Base-by-base conservation (phyloP, 1,140 invertebrate genomes). In the Bombus breviceps region DNA sequence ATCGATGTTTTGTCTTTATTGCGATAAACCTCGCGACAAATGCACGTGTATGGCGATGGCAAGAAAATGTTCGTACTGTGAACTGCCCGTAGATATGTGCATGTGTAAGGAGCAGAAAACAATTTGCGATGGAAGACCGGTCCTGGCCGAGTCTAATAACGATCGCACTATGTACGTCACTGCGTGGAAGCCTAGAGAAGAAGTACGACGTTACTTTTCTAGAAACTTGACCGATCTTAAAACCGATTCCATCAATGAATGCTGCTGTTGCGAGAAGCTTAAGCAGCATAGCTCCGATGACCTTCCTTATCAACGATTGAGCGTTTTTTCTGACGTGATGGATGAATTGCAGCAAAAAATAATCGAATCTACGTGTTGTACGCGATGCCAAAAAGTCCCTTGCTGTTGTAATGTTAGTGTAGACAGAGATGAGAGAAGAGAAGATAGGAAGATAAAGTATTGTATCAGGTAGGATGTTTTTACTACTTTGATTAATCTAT, bases 281-380 rank as follows among this genome's bases (percentile, higher is more conserved):
- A 91, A 90, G 71, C 71, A 74, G 10, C 87, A 85, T 39, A 87
- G 83, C 53, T 81, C 78, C 9, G 85, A 91, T 3, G 85, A 91
- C n/a, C 86, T 93, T 25, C 81, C 91, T 59, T 92, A 91, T 88
- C 90, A 93, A 68, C 91, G 91, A 62, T 57, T 81, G 2, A 84
- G 74, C 10, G 83, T 89, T 10, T 94, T 93, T 86, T 93, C 92
- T 1, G 81, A 92, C n/a, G 92, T 94, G 64, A 90, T 94, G 88
- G 90, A 72, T 39, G 93, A 94, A 78, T 59, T 94, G 10, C 91
- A 94, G 32, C 79, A 91, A 39, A 94, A 92, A 84, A 92, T 94
- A 25, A 91, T 85, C 72, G 87, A 88, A 18, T 88, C 85, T 0
- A 80, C 83, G 8, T 83, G 75, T 34, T 94, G 93, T 32, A 66